Evolutionary conservation across 2,113 vertebrate species (phyloP).

Genomic region (Aix galericulata): DNA sequence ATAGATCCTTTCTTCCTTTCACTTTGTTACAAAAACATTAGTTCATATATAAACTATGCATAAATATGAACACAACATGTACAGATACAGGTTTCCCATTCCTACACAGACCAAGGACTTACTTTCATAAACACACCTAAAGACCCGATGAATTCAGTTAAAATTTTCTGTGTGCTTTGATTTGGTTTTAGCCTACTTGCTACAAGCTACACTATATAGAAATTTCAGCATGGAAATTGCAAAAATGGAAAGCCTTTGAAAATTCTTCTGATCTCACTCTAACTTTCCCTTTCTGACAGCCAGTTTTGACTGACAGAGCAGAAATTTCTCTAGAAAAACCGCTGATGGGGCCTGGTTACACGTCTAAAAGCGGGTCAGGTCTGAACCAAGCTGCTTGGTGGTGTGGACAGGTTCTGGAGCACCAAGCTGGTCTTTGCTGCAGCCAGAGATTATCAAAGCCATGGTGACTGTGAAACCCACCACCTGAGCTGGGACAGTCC

Average conservation of each 20-base stretch:
- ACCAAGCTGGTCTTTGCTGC: not conserved
- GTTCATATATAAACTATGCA: not conserved
- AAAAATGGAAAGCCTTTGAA: not conserved
- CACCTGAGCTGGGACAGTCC: not conserved
- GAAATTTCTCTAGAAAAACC: not conserved
- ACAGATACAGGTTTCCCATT: not conserved
- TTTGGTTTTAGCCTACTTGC: not conserved
- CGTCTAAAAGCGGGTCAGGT: not conserved
- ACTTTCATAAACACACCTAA: not conserved
- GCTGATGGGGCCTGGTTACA: not conserved
- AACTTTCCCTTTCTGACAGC: not conserved
- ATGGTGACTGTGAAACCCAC: not conserved
- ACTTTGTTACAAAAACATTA: not conserved
- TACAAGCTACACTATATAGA: not conserved
- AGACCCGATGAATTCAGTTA: fast-evolving
- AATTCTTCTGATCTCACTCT: not conserved
- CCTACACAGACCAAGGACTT: not conserved
- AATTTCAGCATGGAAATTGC: not conserved
- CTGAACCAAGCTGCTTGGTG: not conserved
- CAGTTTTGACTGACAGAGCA: not conserved
- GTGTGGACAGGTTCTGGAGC: not conserved
- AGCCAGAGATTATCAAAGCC: not conserved
- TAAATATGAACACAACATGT: fast-evolving
- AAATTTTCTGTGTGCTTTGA: not conserved
- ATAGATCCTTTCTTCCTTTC: not conserved